Evolutionary conservation across 2,797 vertebrate genomes (phyloP), one percentile per base, ranked within the genome.

Genomic region (Mionectes olivaceus): DNA sequence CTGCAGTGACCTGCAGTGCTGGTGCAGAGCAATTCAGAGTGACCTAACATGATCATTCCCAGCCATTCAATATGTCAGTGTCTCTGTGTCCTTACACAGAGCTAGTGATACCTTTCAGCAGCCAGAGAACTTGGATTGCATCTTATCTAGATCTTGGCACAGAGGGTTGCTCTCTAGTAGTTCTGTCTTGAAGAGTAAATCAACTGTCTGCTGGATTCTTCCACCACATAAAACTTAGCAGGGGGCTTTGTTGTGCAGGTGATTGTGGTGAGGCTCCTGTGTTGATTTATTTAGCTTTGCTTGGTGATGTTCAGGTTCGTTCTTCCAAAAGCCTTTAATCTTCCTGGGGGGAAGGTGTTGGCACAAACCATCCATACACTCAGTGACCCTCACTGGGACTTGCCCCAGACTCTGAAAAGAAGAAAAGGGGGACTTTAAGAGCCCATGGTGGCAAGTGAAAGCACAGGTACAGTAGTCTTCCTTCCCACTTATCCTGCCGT

Each of bases 391-490:
- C n/a, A 8, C 9, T 53, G 65, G 28, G 53, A 60, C 10, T 49
- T 25, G 28, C 7, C 49, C 46, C 49, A 30, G 23, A 9, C 28
- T 27, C 25, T 33, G 25, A 24, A 37, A 63, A 60, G 50, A 75
- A 83, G 28, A n/a, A 33, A n/a, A 61, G 3, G 3, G 21, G 35
- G 9, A 21, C 32, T 81, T 5, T 19, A 28, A 43, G 50, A 70
- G 23, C 23, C 33, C 33, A 3, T 8, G 17, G 30, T 25, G n/a
- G 28, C 22, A 46, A 18, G 10, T 16, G 44, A 53, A 71, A 65
- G 13, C 0, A 0, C 47, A 70, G 55, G 5, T 32, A 35, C 18
- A 43, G 28, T 0, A 4, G 4, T 11, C 8, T 65, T 52, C 23
- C 63, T 61, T 47, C 41, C 22, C 37, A 47, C 0, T 10, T 30